These are phyloP conservation scores for Mionectes olivaceus DNA, from an alignment of 2,797 vertebrate species.

Conservation along the genomic window DNA sequence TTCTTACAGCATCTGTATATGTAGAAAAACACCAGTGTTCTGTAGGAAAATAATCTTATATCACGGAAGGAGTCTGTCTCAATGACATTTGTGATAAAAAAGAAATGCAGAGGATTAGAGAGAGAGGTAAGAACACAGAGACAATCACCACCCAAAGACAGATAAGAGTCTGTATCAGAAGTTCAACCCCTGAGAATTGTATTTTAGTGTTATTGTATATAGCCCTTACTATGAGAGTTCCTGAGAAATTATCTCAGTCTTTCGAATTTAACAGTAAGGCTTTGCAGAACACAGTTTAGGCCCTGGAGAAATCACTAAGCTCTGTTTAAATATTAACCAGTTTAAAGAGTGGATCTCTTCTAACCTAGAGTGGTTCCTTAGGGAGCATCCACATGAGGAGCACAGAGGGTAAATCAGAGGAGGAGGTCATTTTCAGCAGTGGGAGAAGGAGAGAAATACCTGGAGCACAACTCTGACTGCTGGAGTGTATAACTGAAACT, in stretches of 20 bases:
- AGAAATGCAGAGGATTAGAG: neutral
- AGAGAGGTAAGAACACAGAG: neutral
- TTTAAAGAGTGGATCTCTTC: neutral
- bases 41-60: neutral
- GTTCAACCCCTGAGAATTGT: neutral
- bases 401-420: neutral
- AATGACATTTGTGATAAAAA: neutral
- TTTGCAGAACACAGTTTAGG: neutral
- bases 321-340: neutral
- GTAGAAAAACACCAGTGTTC: neutral
- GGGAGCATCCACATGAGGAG: neutral
- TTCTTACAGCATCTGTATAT: neutral
- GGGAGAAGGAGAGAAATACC: neutral
- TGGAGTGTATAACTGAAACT: neutral
- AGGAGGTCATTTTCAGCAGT: neutral
- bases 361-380: neutral
- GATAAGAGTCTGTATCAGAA: neutral
- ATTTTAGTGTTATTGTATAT: neutral
- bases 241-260: neutral
- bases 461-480: neutral
- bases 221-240: neutral
- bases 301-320: neutral
- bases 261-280: neutral
- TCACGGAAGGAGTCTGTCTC: accelerated
- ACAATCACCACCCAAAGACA: neutral